These are phyloP conservation scores for Asarcornis scutulata DNA, from an alignment of 2,113 vertebrate species.

Conservation along the genomic window DNA sequence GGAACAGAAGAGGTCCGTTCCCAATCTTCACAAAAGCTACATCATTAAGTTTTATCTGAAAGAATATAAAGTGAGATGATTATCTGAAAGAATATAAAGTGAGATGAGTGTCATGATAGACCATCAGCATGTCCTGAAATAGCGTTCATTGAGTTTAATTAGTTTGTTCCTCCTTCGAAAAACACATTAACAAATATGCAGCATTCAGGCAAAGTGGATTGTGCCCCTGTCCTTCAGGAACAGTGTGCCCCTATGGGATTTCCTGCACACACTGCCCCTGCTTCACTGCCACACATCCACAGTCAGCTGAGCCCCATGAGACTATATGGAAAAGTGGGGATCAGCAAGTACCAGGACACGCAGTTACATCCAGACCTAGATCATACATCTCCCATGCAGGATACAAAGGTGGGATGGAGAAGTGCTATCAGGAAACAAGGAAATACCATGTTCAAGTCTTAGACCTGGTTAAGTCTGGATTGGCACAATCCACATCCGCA, in stretches of 20 bases:
- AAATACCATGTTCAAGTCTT: not conserved
- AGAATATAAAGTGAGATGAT: not conserved
- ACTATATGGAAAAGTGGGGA: not conserved
- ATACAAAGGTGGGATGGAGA: not conserved
- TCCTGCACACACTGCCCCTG: not conserved
- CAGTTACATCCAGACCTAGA: not conserved
- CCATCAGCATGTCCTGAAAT: fast-evolving
- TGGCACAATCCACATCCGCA: not conserved
- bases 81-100: not conserved
- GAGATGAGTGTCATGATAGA: not conserved
- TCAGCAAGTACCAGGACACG: fast-evolving
- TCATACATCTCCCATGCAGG: not conserved
- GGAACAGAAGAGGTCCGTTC: not conserved
- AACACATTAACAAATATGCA: not conserved
- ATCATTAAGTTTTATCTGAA: not conserved
- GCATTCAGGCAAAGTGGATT: not conserved
- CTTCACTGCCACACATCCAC: not conserved
- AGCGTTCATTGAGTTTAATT: not conserved
- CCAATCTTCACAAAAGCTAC: not conserved
- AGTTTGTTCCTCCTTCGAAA: not conserved
- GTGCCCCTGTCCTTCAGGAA: not conserved
- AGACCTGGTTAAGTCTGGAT: not conserved
- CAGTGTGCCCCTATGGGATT: not conserved
- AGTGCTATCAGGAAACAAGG: not conserved
- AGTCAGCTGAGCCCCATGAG: not conserved